Evolutionary conservation across 2,888 invertebrate species (phyloP), one percentile per base, ranked within the genome.

Genomic region (Cephus pygmeus): DNA sequence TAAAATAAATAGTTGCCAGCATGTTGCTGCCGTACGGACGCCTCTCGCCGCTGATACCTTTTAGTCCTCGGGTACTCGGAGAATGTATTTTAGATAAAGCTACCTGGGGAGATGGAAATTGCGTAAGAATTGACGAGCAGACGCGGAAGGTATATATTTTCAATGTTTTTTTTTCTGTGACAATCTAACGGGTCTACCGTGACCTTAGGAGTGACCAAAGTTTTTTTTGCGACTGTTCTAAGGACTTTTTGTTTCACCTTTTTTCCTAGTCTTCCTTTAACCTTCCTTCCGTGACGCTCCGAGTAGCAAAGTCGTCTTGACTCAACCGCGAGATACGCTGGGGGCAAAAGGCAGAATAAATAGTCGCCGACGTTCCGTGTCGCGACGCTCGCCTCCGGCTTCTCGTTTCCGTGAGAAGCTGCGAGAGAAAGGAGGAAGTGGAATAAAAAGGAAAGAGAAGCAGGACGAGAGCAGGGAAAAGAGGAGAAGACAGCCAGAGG

Each of bases 1-100:
- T 80, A 80, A 83, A 83, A 83, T 82, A 83, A 83, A 83, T 81
- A 83, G 82, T 82, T 77, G 80, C 81, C 82, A 80, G 81, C 83
- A 81, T 83, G 79, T 80, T 80, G 80, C 83, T 81, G 81, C 81
- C 81, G 79, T 77, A 40, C 40, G 1, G 40, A 40, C 40, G 40
- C 40, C 40, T 40, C 40, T 40, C 40, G 15, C 68, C 71, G n/a
- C 69, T 69, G 69, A 15, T 69, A 69, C 69, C 69, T 69, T 69
- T 30, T 33, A 31, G 30, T 30, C 69, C 30, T 69, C 30, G 69
- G 12, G 69, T 30, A 30, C 31, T 69, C 69, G 3, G 69, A 69
- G 69, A 69, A 69, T 23, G 69, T 33, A 69, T 69, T 69, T 69
- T 12, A 33, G 33, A 69, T 69, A 33, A 33, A 69, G 30, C 15